These are phyloP conservation scores for Drosophila emarginata DNA, from an alignment of 2,888 invertebrate species.

Conservation along the genomic window DNA sequence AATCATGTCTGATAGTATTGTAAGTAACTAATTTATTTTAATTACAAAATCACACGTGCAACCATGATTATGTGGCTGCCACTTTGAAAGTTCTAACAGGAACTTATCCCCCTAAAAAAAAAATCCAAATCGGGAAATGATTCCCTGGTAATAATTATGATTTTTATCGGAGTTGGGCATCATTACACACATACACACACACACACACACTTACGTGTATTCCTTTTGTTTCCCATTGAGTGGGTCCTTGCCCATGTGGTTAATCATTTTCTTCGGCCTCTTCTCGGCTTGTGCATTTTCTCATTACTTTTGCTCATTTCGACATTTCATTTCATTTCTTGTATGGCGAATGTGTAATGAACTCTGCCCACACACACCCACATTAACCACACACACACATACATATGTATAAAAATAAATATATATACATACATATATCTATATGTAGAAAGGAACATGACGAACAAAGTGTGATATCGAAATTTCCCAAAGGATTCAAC, in stretches of 20 bases:
- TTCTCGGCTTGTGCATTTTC: slow-evolving; percentile 44
- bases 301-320: slow-evolving; percentile 78
- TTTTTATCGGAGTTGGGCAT: slow-evolving; percentile 37
- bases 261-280: slow-evolving; percentile 51
- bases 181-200: slow-evolving; percentile 17
- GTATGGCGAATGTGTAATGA: slow-evolving; percentile 67
- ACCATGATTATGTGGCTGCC: slow-evolving; percentile 34
- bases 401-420: no score
- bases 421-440: slow-evolving; percentile 25
- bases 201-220: background rate
- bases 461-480: slow-evolving; percentile 76
- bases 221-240: slow-evolving; percentile 1
- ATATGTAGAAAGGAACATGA: slow-evolving; percentile 46
- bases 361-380: slow-evolving; percentile 54
- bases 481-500: slow-evolving; percentile 77
- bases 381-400: slow-evolving; percentile 24
- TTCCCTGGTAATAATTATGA: slow-evolving; percentile 68
- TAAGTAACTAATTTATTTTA: slow-evolving; percentile 42
- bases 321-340: slow-evolving; percentile 57
- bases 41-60: slow-evolving; percentile 50
- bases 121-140: slow-evolving; percentile 42
- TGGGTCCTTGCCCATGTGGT: slow-evolving; percentile 42
- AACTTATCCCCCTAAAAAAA: slow-evolving; percentile 13
- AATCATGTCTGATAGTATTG: background rate
- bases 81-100: slow-evolving; percentile 29